phyloP scores from a whole-genome alignment of 2,888 invertebrate species.

The Drosophila sordidula region DNA sequence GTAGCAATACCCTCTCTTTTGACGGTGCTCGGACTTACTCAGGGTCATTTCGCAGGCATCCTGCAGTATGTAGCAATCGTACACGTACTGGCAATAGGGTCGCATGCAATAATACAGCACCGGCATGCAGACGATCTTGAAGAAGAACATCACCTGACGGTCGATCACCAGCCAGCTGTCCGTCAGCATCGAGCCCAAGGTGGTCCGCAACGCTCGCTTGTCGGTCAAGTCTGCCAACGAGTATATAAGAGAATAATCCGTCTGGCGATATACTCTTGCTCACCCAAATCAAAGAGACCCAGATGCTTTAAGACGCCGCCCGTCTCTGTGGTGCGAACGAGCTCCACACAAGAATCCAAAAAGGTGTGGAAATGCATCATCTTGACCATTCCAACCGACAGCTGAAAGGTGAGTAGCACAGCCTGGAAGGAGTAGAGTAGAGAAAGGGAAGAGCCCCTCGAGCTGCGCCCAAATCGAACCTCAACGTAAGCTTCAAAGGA shows the following conservation, averaged over 20 bases:
- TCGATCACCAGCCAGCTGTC: slow-evolving; percentile 59
- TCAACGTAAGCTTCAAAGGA: slow-evolving; percentile 73
- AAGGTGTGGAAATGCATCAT: slow-evolving; percentile 53
- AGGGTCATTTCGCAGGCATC: slow-evolving; percentile 64
- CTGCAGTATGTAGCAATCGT: slow-evolving; percentile 55
- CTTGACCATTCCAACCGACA: slow-evolving; percentile 65
- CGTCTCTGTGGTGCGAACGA: slow-evolving; percentile 52
- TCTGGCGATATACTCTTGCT: not conserved
- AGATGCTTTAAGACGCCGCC: slow-evolving; percentile 48
- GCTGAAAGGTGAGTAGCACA: slow-evolving; percentile 62
- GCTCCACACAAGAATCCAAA: slow-evolving; percentile 27
- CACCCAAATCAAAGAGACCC: slow-evolving; percentile 66
- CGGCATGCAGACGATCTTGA: slow-evolving; percentile 64
- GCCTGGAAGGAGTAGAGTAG: slow-evolving; percentile 35
- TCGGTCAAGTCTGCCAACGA: slow-evolving; percentile 34
- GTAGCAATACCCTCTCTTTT: not conserved
- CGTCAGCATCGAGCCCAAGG: slow-evolving; percentile 44
- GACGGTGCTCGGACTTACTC: slow-evolving; percentile 35
- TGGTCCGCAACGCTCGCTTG: slow-evolving; percentile 36
- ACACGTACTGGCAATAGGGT: slow-evolving; percentile 69
- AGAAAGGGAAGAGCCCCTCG: not conserved
- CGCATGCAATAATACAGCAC: slow-evolving; percentile 60
- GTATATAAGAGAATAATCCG: not conserved
- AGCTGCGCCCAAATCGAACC: slow-evolving; percentile 24
- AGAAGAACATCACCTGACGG: slow-evolving; percentile 70